A percentile compares a stretch with the other conserved stretches of the same genome.
These are phyloP conservation scores for Drosophila rufa DNA, from an alignment of 1,140 invertebrate species.

Conservation along the genomic window DNA sequence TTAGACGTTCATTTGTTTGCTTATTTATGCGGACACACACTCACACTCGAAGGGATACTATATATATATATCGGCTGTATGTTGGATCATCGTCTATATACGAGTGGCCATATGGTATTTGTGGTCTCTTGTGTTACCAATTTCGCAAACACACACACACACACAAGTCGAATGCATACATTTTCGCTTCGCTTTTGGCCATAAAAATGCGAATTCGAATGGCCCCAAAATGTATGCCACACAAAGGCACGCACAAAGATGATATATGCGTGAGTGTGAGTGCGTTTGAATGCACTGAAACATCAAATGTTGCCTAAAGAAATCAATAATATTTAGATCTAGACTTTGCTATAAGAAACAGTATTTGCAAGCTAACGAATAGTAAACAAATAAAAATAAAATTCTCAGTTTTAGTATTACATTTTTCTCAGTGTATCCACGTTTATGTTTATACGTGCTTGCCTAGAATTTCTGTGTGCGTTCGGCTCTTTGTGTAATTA, in stretches of 20 bases:
- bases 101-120: constrained; percentile 47
- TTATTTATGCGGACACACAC: constrained; percentile 67
- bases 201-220: constrained; percentile 65
- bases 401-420: fast-evolving
- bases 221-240: constrained; percentile 58
- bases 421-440: constrained; percentile 1
- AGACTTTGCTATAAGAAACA: too few species aligned
- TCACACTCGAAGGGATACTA: constrained; percentile 11
- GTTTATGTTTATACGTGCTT: neutral
- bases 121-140: constrained; percentile 61
- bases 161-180: constrained; percentile 66
- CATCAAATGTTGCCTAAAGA: neutral
- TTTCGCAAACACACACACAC: constrained; percentile 23
- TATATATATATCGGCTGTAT: constrained; percentile 17
- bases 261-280: constrained; percentile 22
- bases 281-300: constrained; percentile 6
- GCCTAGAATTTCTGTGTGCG: constrained; percentile 13
- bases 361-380: neutral
- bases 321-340: neutral
- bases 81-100: constrained; percentile 35
- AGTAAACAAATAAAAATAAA: neutral
- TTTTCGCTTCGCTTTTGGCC: constrained; percentile 55
- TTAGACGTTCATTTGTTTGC: constrained; percentile 72
- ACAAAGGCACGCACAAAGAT: constrained; percentile 45
- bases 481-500: constrained; percentile 72